Conservation (phyloP, 2,113 vertebrate species). For the Jacana jacana region DNA sequence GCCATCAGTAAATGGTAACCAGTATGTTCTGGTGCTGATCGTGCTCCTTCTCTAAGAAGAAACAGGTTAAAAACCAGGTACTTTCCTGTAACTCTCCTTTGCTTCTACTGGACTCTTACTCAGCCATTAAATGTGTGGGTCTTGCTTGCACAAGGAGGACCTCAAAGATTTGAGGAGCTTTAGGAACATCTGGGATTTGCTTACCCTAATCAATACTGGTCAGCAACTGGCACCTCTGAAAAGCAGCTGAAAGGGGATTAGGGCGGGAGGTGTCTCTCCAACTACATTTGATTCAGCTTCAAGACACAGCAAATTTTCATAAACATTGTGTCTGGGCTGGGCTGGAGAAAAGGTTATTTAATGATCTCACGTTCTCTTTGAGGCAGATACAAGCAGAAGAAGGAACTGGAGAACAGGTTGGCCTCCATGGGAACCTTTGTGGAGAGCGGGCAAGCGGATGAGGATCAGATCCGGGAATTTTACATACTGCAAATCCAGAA, state of each 20-base stretch:
- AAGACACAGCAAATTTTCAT: not conserved
- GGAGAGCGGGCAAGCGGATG: slow-evolving; percentile 84
- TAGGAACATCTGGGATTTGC: not conserved
- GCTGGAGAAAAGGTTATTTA: not conserved
- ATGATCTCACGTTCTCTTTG: not conserved
- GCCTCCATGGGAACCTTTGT: slow-evolving; percentile 75
- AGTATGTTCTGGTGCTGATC: not conserved
- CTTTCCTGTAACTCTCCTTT: not conserved
- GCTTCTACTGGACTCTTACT: not conserved
- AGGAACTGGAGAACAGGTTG: slow-evolving; percentile 85
- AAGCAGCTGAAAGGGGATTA: not conserved
- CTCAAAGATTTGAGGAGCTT: not conserved
- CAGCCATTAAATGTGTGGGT: not conserved
- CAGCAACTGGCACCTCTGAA: not conserved
- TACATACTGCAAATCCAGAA: slow-evolving; percentile 82
- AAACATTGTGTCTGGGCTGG: too few species aligned
- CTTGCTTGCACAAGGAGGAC: not conserved
- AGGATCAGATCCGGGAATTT: slow-evolving; percentile 84
- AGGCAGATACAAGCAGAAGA: slow-evolving; percentile 87
- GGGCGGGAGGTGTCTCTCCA: not conserved
- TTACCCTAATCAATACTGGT: not conserved
- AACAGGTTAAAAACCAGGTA: too few species aligned
- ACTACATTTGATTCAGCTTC: not conserved
- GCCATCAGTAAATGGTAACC: not conserved
- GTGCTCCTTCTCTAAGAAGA: not conserved